Evolutionary conservation across 2,797 vertebrate species (phyloP).

Genomic region (Leucoraja ocellata): DNA sequence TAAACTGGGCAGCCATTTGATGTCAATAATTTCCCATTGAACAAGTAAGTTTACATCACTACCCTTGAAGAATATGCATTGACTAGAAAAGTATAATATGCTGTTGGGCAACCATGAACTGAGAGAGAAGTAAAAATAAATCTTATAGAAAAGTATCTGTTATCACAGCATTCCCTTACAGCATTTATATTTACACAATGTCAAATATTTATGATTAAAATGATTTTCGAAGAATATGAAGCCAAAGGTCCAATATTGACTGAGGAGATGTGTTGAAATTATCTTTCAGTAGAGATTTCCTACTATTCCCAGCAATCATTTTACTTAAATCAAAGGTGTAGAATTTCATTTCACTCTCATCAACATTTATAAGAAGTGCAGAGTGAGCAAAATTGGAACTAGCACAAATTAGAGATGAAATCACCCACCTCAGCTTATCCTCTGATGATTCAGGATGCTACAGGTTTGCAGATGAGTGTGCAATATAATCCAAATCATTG

Average conservation of each 20-base stretch:
- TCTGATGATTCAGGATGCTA: background rate
- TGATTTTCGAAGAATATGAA: background rate
- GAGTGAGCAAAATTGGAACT: background rate
- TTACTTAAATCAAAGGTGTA: background rate
- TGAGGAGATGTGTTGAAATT: background rate
- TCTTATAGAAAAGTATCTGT: background rate
- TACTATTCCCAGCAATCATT: background rate
- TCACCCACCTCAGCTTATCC: background rate
- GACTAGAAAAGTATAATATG: background rate
- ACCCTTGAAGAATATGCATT: background rate
- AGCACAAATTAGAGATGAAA: background rate
- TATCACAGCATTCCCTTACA: no score
- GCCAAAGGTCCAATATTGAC: background rate
- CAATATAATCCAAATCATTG: background rate
- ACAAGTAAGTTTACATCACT: background rate
- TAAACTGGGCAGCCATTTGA: background rate
- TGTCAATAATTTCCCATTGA: no score
- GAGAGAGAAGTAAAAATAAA: background rate
- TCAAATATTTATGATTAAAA: background rate
- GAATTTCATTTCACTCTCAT: background rate
- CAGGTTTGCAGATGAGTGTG: no score
- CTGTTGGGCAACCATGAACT: background rate
- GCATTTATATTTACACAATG: background rate
- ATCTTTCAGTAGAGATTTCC: background rate
- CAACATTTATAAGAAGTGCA: background rate